Evolutionary conservation across 2,797 vertebrate genomes (phyloP).

Genomic region (Pristis pectinata): DNA sequence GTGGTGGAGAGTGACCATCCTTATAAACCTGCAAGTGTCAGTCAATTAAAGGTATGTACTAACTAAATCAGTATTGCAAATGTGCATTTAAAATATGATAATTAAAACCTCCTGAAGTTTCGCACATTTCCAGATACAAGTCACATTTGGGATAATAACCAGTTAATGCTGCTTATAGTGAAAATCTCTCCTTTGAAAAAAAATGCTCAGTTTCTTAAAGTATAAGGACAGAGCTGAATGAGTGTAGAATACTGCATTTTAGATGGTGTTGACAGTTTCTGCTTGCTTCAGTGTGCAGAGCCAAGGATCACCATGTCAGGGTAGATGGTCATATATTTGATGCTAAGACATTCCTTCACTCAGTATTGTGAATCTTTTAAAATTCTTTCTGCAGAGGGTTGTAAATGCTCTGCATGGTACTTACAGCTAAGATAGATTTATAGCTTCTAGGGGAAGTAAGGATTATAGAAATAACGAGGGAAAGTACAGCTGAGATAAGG

Average conservation of each 20-base stretch:
- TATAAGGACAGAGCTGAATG: neutral
- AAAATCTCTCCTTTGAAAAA: neutral
- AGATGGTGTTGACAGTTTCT: neutral
- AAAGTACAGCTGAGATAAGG: neutral
- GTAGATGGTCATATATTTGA: neutral
- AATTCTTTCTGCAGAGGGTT: neutral
- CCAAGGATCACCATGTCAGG: neutral
- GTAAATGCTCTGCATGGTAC: neutral
- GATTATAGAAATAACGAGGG: neutral
- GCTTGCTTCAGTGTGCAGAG: neutral
- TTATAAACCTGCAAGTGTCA: constrained; percentile 89
- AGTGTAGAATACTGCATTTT: neutral
- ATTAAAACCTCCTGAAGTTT: too few relatives aligned
- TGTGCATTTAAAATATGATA: neutral
- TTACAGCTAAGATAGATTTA: neutral
- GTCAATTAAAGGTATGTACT: constrained; percentile 80
- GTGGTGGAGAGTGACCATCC: constrained; percentile 96
- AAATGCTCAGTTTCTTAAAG: neutral
- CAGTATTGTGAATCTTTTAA: neutral
- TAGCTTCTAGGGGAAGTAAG: neutral
- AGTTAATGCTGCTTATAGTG: neutral
- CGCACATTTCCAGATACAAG: too few relatives aligned
- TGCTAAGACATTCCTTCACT: neutral
- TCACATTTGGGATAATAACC: too few relatives aligned
- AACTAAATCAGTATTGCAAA: neutral